phyloP scores from a whole-genome alignment of 2,113 vertebrate genomes.

The Leucopsar rothschildi region DNA sequence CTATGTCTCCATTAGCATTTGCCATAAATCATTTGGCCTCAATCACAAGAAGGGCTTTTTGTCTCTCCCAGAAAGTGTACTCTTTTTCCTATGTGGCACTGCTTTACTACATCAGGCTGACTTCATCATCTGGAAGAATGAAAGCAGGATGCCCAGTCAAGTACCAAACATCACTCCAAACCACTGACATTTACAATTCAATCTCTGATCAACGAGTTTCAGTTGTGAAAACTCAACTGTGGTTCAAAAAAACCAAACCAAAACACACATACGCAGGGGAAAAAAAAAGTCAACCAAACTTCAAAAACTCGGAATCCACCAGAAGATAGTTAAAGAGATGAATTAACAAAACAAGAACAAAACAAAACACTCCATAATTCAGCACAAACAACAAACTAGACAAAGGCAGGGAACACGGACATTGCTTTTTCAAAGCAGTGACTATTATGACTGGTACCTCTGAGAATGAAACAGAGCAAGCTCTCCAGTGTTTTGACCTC shows the following conservation, averaged over 20 bases:
- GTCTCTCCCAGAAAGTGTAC: background rate
- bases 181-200: background rate
- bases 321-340: background rate
- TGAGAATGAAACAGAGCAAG: background rate
- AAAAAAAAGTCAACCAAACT: background rate
- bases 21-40: background rate
- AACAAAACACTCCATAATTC: background rate
- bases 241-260: background rate
- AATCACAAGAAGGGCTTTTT: background rate
- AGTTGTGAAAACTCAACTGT: background rate
- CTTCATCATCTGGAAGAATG: background rate
- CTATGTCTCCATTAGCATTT: background rate
- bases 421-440: background rate
- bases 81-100: background rate
- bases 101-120: background rate
- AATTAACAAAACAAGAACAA: background rate
- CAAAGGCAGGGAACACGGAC: background rate
- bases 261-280: too few relatives aligned
- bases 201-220: background rate
- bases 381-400: background rate
- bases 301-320: background rate
- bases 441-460: background rate
- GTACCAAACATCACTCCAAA: background rate
- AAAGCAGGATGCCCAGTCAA: background rate
- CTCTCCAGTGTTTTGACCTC: conserved; percentile 14